A percentile compares a stretch with the other conserved stretches of the same genome.
These are phyloP conservation scores for Mamestra brassicae DNA, from an alignment of 2,888 invertebrate genomes.

Conservation along the genomic window DNA sequence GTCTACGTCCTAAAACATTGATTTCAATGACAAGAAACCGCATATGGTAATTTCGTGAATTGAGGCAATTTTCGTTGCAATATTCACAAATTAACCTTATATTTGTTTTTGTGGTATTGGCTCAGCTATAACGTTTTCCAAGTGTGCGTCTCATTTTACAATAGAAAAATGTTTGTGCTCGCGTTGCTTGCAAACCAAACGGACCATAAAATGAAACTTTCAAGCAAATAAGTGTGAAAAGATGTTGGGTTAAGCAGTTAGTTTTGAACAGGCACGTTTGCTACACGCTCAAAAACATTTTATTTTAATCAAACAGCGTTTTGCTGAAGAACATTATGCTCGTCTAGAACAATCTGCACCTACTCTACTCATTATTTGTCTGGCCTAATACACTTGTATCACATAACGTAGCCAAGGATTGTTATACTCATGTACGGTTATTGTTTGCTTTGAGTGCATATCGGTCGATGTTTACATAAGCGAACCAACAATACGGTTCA, in stretches of 20 bases:
- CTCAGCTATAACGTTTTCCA: conserved; percentile 18
- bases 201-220: conserved; percentile 47
- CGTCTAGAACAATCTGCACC: conserved; percentile 16
- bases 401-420: conserved; percentile 54
- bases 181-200: conserved; percentile 19
- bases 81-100: conserved; percentile 25
- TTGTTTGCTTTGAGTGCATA: conserved; percentile 66
- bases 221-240: conserved; percentile 32
- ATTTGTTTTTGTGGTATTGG: conserved; percentile 41
- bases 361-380: conserved; percentile 16
- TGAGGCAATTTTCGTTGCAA: conserved; percentile 38
- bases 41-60: conserved; percentile 44
- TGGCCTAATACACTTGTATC: conserved; percentile 54
- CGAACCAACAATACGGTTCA: conserved; percentile 68
- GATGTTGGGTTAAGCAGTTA: conserved; percentile 32
- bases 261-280: conserved; percentile 9
- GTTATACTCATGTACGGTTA: conserved; percentile 62
- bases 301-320: no score
- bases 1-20: conserved; percentile 46
- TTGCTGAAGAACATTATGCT: neutral
- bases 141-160: conserved; percentile 7
- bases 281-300: neutral
- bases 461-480: conserved; percentile 68
- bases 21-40: conserved; percentile 59
- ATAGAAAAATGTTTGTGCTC: conserved; percentile 26